A percentile compares a stretch with the other conserved stretches of the same genome.
Evolutionary conservation across 1,140 invertebrate species (phyloP).

Genomic region (Drosophila sp.): DNA sequence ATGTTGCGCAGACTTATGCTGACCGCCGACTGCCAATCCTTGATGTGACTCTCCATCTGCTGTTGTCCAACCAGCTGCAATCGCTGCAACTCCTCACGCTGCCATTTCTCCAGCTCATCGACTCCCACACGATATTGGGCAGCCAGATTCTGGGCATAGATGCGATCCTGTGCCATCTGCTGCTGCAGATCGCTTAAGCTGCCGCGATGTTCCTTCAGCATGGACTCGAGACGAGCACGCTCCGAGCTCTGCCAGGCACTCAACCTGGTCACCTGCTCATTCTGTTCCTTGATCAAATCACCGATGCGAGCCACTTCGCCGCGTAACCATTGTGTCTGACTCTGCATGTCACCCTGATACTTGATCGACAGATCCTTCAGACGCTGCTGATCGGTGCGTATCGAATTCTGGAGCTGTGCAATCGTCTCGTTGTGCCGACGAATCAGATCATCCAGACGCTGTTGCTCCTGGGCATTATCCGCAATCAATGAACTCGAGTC

Average conservation of each 20-base stretch:
- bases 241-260: slow-evolving; percentile 79
- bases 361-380: slow-evolving; percentile 69
- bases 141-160: slow-evolving; percentile 71
- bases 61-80: slow-evolving; percentile 66
- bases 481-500: slow-evolving; percentile 44
- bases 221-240: slow-evolving; percentile 66
- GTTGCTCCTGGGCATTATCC: slow-evolving; percentile 66
- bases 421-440: slow-evolving; percentile 76
- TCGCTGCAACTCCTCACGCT: slow-evolving; percentile 68
- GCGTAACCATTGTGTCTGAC: slow-evolving; percentile 78
- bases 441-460: slow-evolving; percentile 70
- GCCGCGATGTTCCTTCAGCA: slow-evolving; percentile 71
- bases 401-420: slow-evolving; percentile 68
- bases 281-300: slow-evolving; percentile 73
- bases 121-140: slow-evolving; percentile 76
- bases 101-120: slow-evolving; percentile 81
- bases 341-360: slow-evolving; percentile 78
- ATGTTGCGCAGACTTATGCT: slow-evolving; percentile 66
- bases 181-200: slow-evolving; percentile 69
- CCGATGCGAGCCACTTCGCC: slow-evolving; percentile 71
- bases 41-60: slow-evolving; percentile 69
- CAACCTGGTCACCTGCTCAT: slow-evolving; percentile 69
- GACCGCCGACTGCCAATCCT: slow-evolving; percentile 75
- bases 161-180: slow-evolving; percentile 71
- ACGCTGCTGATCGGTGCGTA: slow-evolving; percentile 70